Evolutionary conservation across 2,888 invertebrate species (phyloP), one percentile per base, ranked within the genome.

Genomic region (Zaprionus lineosus): DNA sequence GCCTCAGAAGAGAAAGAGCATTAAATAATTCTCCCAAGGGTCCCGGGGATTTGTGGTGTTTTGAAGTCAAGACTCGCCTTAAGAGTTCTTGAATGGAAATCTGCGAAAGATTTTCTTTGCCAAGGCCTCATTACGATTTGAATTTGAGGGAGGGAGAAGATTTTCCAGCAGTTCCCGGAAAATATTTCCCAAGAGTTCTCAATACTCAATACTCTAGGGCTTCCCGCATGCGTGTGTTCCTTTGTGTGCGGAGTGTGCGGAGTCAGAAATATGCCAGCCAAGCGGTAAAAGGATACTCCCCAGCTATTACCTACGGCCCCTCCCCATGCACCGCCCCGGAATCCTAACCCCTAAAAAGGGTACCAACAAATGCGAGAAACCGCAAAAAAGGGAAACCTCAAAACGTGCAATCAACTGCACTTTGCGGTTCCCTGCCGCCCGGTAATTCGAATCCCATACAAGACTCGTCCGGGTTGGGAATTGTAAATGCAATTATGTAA

Each of bases 381-480:
- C 79, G 59, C 82, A 79, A 57, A 79, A 78, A 66, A 40, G 72
- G 69, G 83, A 79, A 79, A 79, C 84, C 84, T 63, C 85, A 84
- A 78, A 79, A 78, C 56, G 57, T 57, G 64, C 74, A 71, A 70
- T 81, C 77, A 74, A 64, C 60, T 44, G 46, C 59, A 75, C 53
- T 69, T 61, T 24, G 40, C 52, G 37, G 41, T n/a, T n/a, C n/a
- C n/a, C n/a, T n/a, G n/a, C n/a, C n/a, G n/a, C n/a, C n/a, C n/a
- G 58, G 59, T 59, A 68, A 53, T 15, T 34, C 41, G 50, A 46
- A 58, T 28, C 51, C 26, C 28, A 52, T 44, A 28, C 15, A 9
- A 48, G 40, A 36, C 40, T 31, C 11, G 12, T 2, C 44, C 53
- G 56, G 50, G 50, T 5, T 46, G 41, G 28, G 47, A 51, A 50